Evolutionary conservation across 2,113 vertebrate genomes (phyloP).

Genomic region (Actenoides lindsayi): DNA sequence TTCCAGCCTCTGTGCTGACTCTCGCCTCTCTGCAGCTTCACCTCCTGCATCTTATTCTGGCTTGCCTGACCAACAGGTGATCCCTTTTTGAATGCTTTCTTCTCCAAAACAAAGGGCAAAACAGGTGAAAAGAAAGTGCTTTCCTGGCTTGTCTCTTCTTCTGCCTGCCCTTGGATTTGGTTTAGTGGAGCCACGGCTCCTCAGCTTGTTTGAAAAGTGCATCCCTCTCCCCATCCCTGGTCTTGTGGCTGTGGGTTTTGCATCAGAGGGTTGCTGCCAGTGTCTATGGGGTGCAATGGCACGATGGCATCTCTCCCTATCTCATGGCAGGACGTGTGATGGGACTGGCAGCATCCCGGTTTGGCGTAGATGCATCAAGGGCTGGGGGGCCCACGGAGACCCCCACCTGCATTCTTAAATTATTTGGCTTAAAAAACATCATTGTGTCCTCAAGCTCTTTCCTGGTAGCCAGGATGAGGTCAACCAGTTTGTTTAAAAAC

Average conservation of each 20-base stretch:
- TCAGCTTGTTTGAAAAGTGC: neutral
- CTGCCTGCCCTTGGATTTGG: neutral
- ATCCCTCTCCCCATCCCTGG: neutral
- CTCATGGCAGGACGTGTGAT: neutral
- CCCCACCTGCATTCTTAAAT: neutral
- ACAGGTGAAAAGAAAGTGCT: neutral
- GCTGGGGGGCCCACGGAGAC: neutral
- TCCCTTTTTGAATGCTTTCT: neutral
- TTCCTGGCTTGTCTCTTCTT: neutral
- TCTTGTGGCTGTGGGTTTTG: neutral
- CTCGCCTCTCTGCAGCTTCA: neutral
- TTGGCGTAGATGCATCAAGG: accelerated
- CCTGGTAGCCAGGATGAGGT: neutral
- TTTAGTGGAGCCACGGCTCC: neutral
- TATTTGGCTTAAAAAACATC: neutral
- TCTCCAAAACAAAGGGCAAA: neutral
- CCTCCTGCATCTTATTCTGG: neutral
- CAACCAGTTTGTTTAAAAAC: neutral
- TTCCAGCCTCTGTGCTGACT: neutral
- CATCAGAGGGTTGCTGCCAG: neutral
- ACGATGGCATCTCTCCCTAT: neutral
- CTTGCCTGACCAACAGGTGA: neutral
- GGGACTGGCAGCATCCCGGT: neutral
- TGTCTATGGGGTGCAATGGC: neutral
- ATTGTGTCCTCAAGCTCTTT: neutral